These are phyloP conservation scores for Pseudopleuronectes americanus DNA, from an alignment of 2,797 vertebrate genomes.

Conservation along the genomic window DNA sequence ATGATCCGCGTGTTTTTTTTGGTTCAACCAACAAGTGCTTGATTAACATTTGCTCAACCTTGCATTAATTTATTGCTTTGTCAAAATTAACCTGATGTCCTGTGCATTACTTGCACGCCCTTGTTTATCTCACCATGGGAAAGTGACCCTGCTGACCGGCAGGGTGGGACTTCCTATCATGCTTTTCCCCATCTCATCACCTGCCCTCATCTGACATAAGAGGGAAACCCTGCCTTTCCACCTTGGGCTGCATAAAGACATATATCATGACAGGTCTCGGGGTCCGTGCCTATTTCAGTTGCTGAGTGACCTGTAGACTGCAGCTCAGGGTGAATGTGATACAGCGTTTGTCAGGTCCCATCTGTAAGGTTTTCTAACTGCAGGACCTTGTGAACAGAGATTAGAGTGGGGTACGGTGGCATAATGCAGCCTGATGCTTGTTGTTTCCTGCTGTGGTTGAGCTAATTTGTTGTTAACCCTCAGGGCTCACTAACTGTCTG, in stretches of 20 bases:
- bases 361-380: slow-evolving; percentile 27
- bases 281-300: slow-evolving; percentile 58
- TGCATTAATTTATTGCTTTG: not conserved
- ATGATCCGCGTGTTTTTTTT: not conserved
- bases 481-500: slow-evolving; percentile 14
- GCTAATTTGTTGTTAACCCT: slow-evolving; percentile 24
- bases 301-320: slow-evolving; percentile 35
- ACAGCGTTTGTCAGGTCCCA: slow-evolving; percentile 20
- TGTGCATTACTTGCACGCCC: slow-evolving; percentile 8
- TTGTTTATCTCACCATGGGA: slow-evolving; percentile 60
- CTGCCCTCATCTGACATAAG: slow-evolving; percentile 35
- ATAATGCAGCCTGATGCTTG: slow-evolving; percentile 32
- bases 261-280: slow-evolving; percentile 49
- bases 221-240: slow-evolving; percentile 75
- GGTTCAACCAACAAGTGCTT: not conserved
- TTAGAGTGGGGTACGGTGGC: slow-evolving; percentile 18
- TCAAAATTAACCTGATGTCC: slow-evolving; percentile 7
- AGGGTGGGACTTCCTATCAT: slow-evolving; percentile 61
- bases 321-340: slow-evolving; percentile 48
- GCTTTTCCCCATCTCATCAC: slow-evolving; percentile 46
- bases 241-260: slow-evolving; percentile 48
- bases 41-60: not conserved
- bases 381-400: slow-evolving; percentile 46
- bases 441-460: slow-evolving; percentile 61
- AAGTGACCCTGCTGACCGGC: slow-evolving; percentile 47